Percentiles rank a stretch among this genome's conserved stretches.
These are phyloP conservation scores for Heliconius aoede DNA, from an alignment of 2,888 invertebrate genomes.

Conservation along the genomic window DNA sequence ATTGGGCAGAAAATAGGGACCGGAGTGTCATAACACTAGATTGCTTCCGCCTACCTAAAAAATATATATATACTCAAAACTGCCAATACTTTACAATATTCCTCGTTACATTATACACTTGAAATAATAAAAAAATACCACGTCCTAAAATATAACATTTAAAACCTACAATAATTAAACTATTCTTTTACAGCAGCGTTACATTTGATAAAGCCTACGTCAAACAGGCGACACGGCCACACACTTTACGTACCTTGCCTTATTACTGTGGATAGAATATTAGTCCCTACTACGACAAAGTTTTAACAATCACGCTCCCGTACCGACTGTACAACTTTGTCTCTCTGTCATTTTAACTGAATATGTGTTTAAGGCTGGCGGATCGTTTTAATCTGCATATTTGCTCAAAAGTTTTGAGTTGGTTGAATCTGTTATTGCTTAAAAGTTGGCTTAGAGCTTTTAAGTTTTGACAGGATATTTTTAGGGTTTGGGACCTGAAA, in stretches of 20 bases:
- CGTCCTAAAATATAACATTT: neutral
- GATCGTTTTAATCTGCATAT: slow-evolving; percentile 39
- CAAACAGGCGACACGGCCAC: neutral
- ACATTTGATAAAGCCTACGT: neutral
- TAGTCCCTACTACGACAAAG: slow-evolving; percentile 49
- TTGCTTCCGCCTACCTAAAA: neutral
- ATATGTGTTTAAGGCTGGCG: slow-evolving; percentile 52
- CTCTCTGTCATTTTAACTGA: slow-evolving; percentile 61
- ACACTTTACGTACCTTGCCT: slow-evolving; percentile 25
- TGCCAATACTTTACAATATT: too few species aligned
- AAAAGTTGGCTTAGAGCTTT: neutral
- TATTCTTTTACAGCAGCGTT: neutral
- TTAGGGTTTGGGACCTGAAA: neutral
- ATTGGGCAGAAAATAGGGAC: too few species aligned
- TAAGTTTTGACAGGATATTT: neutral
- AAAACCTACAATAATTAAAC: neutral
- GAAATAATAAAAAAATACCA: too few species aligned
- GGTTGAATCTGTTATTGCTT: slow-evolving; percentile 39
- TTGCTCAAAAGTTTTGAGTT: slow-evolving; percentile 39
- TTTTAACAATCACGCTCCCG: slow-evolving; percentile 65
- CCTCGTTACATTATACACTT: too few species aligned
- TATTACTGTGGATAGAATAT: slow-evolving; percentile 19
- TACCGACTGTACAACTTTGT: slow-evolving; percentile 57
- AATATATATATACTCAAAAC: too few species aligned
- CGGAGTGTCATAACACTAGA: neutral